A percentile compares a stretch with the other conserved stretches of the same genome.
Evolutionary conservation across 1,140 invertebrate genomes (phyloP).

Genomic region (Aphis gossypii): DNA sequence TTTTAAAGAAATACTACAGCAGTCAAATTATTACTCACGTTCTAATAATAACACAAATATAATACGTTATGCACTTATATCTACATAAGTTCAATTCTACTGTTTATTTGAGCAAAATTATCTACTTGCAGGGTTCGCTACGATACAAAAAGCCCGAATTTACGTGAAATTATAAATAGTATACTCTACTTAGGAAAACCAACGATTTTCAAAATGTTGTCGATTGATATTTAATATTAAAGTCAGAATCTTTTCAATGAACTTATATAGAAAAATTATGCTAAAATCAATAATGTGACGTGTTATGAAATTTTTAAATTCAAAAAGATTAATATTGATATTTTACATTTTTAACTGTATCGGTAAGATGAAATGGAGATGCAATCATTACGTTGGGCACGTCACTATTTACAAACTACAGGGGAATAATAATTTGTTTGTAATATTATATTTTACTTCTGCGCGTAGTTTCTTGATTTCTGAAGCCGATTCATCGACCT

Average conservation of each 20-base stretch:
- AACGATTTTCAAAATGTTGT: too few relatives aligned
- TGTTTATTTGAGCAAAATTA: too few relatives aligned
- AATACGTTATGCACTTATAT: too few relatives aligned
- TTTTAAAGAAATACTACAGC: too few relatives aligned
- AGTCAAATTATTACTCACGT: not conserved
- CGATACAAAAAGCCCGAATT: not conserved
- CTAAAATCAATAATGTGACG: not conserved
- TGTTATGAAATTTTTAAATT: not conserved
- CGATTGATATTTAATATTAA: not conserved
- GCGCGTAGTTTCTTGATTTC: conserved; percentile 90
- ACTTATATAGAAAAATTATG: not conserved
- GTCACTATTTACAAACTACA: not conserved
- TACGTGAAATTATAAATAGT: not conserved
- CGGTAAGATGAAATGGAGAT: not conserved
- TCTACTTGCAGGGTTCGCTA: too few relatives aligned
- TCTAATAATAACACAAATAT: not conserved
- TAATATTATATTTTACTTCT: conserved; percentile 72
- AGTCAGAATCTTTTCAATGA: not conserved
- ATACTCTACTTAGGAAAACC: not conserved
- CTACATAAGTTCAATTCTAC: not conserved
- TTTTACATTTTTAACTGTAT: not conserved
- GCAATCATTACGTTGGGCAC: not conserved
- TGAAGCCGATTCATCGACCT: conserved; percentile 86
- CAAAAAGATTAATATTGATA: not conserved
- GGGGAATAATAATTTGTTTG: not conserved